Percentiles rank a stretch among this genome's conserved stretches.
Evolutionary conservation across 2,797 vertebrate species (phyloP).

Genomic region (Hybognathus amarus): DNA sequence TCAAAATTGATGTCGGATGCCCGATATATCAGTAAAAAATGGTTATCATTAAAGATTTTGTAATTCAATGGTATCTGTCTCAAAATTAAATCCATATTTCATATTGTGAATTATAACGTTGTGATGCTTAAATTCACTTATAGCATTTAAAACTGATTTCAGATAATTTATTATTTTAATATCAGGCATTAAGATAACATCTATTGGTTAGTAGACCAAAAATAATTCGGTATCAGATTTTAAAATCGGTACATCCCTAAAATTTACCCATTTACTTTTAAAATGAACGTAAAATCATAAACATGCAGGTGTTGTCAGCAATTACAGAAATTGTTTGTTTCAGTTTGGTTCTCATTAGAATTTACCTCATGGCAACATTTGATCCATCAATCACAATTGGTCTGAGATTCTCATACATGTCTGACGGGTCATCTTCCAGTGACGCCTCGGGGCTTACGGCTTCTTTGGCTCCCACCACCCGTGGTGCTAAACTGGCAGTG

Average conservation of each 20-base stretch:
- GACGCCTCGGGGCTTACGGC: constrained; percentile 88
- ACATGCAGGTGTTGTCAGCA: background rate
- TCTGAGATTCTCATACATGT: constrained; percentile 91
- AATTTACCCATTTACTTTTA: background rate
- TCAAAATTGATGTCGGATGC: background rate
- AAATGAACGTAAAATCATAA: background rate
- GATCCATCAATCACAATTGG: constrained; percentile 97
- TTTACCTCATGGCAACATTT: constrained; percentile 98
- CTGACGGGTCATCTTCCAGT: constrained; percentile 90
- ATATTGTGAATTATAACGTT: background rate
- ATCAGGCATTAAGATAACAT: background rate
- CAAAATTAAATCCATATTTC: background rate
- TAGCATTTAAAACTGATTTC: background rate
- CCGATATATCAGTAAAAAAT: background rate
- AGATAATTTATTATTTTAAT: background rate
- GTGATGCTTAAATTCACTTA: background rate
- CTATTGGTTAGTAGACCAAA: background rate
- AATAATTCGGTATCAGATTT: background rate
- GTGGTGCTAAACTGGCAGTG: constrained; percentile 71
- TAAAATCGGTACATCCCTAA: background rate
- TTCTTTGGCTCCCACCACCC: constrained; percentile 84
- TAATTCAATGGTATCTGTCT: background rate
- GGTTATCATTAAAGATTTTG: background rate
- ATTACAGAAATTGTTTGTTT: constrained; percentile 2
- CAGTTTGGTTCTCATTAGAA: background rate